phyloP scores from a whole-genome alignment of 2,797 vertebrate species.

The Aphelocoma californica region DNA sequence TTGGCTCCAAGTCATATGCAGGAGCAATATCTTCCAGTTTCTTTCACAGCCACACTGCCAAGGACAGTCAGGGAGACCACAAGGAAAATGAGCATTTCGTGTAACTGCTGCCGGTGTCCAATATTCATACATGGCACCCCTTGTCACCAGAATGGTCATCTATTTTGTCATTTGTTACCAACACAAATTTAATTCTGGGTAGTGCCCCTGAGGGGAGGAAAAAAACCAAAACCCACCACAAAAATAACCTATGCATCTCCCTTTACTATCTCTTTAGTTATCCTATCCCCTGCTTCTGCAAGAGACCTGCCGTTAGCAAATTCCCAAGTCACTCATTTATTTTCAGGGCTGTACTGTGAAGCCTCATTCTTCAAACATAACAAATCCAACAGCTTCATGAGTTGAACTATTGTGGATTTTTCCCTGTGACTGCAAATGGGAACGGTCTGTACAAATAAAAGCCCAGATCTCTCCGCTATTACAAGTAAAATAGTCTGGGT shows the following conservation, averaged over 20 bases:
- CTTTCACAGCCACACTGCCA: not conserved
- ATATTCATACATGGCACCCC: not conserved
- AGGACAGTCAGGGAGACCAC: not conserved
- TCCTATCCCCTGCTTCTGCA: not conserved
- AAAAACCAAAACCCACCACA: not conserved
- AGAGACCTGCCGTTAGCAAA: constrained; percentile 2
- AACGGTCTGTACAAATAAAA: constrained; percentile 40
- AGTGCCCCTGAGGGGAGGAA: not conserved
- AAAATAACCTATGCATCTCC: not conserved
- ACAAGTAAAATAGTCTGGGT: not conserved
- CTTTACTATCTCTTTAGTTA: not conserved
- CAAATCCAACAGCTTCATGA: constrained; percentile 44
- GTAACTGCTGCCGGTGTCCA: not conserved
- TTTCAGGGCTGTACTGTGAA: not conserved
- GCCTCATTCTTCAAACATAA: constrained; percentile 43
- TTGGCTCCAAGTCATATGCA: not conserved
- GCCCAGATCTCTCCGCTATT: not conserved
- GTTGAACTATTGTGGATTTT: constrained; percentile 27
- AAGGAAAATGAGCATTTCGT: not conserved
- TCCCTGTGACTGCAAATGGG: constrained; percentile 31
- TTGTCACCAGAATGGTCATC: not conserved
- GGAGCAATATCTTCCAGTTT: not conserved
- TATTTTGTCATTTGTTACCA: not conserved
- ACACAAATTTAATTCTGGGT: not conserved
- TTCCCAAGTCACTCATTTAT: constrained; percentile 29